Evolutionary conservation across 1,140 invertebrate species (phyloP), one percentile per base, ranked within the genome.

Genomic region (Dinoponera quadriceps): DNA sequence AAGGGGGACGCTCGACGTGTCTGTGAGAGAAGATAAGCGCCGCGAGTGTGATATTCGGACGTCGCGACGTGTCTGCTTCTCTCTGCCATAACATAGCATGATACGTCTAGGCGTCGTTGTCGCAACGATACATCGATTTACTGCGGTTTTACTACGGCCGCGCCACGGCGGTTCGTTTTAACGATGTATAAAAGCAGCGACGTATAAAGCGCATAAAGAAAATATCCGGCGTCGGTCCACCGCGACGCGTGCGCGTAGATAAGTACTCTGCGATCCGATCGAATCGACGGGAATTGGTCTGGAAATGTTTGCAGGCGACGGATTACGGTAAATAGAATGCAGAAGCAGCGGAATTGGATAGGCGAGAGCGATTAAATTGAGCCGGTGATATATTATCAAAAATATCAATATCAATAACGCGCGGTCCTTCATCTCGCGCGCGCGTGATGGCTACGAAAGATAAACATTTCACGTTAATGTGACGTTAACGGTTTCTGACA

Each of bases 101-200:
- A 2, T 54, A 22, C 20, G 55, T 73, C 60, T 27, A 25, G 33
- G 18, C 33, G 20, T 54, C 54, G 68, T 83, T 60, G 38, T 71
- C 84, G 14, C 66, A 59, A 81, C 59, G 68, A 85, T 85, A 73
- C 75, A 57, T 85, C 85, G 84, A 86, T 86, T 82, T 86, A 86
- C 55, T 75, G 49, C 71, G 38, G 51, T 86, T 86, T 86, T 86
- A 86, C 48, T 81, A 54, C 48, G n/a, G 48, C 38, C 54, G 60
- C 13, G 77, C 33, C 55, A 54, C 62, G 68, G 33, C 54, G 27
- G 55, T 20, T 80, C 33, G 69, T 78, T 86, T 86, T 82, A 85
- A 86, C 63, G 84, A 22, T 44, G 57, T 72, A 57, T 85, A 82
- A 85, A 86, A 55, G 66, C 51, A 51, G 33, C 59, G 38, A 25